Conservation (phyloP, 30 jellyfish, hydroid and myxozoan species). For the Aurelia aurita region DNA sequence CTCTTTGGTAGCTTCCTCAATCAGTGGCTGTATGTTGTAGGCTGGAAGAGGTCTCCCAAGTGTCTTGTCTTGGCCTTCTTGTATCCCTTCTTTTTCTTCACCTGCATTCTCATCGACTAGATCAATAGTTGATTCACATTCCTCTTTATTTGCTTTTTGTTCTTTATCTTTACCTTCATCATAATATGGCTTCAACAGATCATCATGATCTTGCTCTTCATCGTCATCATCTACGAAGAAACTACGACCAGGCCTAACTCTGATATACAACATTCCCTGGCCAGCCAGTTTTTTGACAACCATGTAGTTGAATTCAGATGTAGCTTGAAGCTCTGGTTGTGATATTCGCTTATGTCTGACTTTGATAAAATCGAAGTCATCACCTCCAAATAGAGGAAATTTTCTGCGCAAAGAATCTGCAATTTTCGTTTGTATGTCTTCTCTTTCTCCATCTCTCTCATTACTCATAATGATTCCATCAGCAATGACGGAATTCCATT, state of each 20-base stretch:
- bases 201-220: too few species aligned
- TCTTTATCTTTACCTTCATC: too few species aligned
- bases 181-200: too few species aligned
- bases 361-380: conserved; percentile 53
- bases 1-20: conserved; percentile 2
- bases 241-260: neutral
- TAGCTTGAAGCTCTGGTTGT: conserved; percentile 12
- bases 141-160: too few species aligned
- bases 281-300: conserved; percentile 56
- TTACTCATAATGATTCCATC: too few species aligned
- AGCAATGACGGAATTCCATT: too few species aligned
- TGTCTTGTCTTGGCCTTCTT: neutral
- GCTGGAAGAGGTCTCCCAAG: conserved; percentile 5
- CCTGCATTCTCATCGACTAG: too few species aligned
- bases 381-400: conserved; percentile 34
- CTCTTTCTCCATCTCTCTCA: too few species aligned
- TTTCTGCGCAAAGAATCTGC: conserved; percentile 15
- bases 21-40: neutral
- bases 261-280: conserved; percentile 31
- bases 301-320: conserved; percentile 40
- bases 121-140: too few species aligned
- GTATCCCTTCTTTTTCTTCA: neutral
- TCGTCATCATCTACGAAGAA: too few species aligned
- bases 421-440: too few species aligned
- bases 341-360: conserved; percentile 47